phyloP scores from a whole-genome alignment of 1,140 invertebrate genomes.

The Zaprionus ghesquierei region DNA sequence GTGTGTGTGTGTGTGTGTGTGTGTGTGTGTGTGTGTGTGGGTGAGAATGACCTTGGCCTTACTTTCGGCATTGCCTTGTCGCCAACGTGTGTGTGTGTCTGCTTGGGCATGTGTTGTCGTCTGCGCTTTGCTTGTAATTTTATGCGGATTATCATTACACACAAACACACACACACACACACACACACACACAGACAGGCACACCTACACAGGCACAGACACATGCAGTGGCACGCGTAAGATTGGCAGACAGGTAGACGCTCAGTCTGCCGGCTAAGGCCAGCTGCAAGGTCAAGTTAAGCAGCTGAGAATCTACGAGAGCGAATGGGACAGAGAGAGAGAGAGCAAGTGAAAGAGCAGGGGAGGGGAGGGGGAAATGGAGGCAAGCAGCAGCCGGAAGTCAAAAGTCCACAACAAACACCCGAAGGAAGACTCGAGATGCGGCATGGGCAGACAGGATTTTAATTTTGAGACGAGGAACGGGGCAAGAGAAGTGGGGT shows the following conservation, averaged over 20 bases:
- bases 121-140: constrained; percentile 71
- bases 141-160: constrained; percentile 78
- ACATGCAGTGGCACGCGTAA: constrained; percentile 31
- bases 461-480: constrained; percentile 30
- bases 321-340: not conserved
- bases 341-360: not conserved
- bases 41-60: constrained; percentile 75
- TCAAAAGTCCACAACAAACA: constrained; percentile 74
- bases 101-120: constrained; percentile 44
- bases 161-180: constrained; percentile 24
- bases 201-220: constrained; percentile 17
- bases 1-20: constrained; percentile 20
- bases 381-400: constrained; percentile 52
- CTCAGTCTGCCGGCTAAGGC: constrained; percentile 37
- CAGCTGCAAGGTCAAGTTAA: constrained; percentile 63
- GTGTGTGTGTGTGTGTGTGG: constrained; percentile 19
- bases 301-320: not conserved
- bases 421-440: constrained; percentile 33
- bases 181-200: constrained; percentile 18
- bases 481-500: not conserved
- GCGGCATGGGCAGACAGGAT: constrained; percentile 10
- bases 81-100: constrained; percentile 9
- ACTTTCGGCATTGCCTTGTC: constrained; percentile 56
- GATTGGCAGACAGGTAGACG: constrained; percentile 50
- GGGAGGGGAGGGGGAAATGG: not conserved